A percentile compares a stretch with the other conserved stretches of the same genome.
phyloP scores from a whole-genome alignment of 92 coral and sea anemone species.

The Muricea muricata region DNA sequence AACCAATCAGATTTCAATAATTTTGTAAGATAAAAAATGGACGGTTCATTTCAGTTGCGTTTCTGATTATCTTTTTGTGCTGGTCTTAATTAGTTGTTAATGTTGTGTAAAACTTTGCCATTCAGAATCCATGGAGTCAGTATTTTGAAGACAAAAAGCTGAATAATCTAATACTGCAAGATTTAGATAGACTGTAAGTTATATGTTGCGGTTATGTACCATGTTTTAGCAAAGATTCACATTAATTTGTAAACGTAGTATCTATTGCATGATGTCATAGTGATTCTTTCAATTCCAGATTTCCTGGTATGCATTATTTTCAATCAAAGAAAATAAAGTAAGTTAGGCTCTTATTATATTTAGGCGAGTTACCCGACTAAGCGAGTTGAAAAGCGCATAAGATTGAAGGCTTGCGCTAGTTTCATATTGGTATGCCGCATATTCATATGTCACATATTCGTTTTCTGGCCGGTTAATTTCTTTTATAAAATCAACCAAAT shows the following conservation, averaged over 20 bases:
- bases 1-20: too few relatives aligned
- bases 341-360: too few relatives aligned
- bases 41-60: too few relatives aligned
- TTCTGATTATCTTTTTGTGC: too few relatives aligned
- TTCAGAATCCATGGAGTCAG: constrained; percentile 96
- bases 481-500: too few relatives aligned
- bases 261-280: not conserved
- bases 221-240: not conserved
- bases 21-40: too few relatives aligned
- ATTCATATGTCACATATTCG: too few relatives aligned
- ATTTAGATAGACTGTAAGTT: constrained; percentile 97
- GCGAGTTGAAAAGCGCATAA: too few relatives aligned
- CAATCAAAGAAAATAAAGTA: constrained; percentile 81
- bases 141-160: constrained; percentile 88
- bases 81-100: not conserved
- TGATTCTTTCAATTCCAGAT: constrained; percentile 55
- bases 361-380: too few relatives aligned
- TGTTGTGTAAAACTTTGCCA: not conserved
- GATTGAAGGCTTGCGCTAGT: too few relatives aligned
- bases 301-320: constrained; percentile 92
- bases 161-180: constrained; percentile 83
- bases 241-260: not conserved
- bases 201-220: not conserved
- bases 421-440: too few relatives aligned
- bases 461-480: too few relatives aligned